Evolutionary conservation across 2,888 invertebrate species (phyloP), one percentile per base, ranked within the genome.

Genomic region (Hartigia nigra): DNA sequence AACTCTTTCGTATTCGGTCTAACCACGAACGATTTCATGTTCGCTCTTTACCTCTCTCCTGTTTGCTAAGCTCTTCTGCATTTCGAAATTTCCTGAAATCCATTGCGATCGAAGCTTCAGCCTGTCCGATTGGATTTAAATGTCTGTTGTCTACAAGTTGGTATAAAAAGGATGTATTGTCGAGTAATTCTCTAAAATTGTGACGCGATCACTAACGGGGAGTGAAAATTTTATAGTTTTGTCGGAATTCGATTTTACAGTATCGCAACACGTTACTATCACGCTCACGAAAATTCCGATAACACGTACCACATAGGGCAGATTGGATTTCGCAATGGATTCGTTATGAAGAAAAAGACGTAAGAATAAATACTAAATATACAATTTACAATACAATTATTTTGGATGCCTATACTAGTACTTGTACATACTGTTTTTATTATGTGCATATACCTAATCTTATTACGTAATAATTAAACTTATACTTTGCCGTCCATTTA

Each of bases 61-160:
- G 76, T 74, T 77, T 55, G 70, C 76, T 55, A 72, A 72, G 77
- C 76, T 76, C 69, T 81, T 80, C 74, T n/a, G 77, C 77, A 77
- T 79, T 77, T 81, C 72, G 70, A 78, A 80, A 76, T 77, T 81
- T n/a, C 74, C 55, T 55, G 23, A 23, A 55, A 55, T 55, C 23
- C 55, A 55, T 55, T 55, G 55, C 23, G 55, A 55, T 55, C 55
- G 55, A 55, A 9, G 55, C 9, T 55, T 55, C 55, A 9, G 55
- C 23, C 23, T 55, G 55, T 55, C 55, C 23, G 55, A 55, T 55
- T 55, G 23, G 55, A 55, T 55, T 55, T 55, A 23, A 23, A 55
- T 5, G 55, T 55, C 55, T 55, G 55, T 55, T 55, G 55, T 14
- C 23, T 23, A 23, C 55, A 23, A 23, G 55, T 9, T 55, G 55